These are phyloP conservation scores for Pica pica DNA, from an alignment of 2,113 vertebrate genomes.

Conservation along the genomic window DNA sequence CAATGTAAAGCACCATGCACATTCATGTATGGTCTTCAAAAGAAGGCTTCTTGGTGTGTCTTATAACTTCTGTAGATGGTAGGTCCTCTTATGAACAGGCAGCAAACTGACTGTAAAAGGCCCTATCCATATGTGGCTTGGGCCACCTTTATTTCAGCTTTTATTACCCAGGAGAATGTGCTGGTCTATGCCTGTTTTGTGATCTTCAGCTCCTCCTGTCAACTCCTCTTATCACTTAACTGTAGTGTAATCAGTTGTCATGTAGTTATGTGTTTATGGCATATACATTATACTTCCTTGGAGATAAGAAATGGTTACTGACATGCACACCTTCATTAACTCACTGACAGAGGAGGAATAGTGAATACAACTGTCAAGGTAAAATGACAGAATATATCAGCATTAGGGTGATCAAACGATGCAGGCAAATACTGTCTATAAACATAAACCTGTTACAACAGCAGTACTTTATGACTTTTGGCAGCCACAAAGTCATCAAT, in stretches of 20 bases:
- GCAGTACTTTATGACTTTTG: slow-evolving; percentile 18
- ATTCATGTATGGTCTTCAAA: not conserved
- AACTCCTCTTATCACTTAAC: not conserved
- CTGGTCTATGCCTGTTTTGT: not conserved
- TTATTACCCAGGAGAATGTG: not conserved
- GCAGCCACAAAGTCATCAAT: slow-evolving; percentile 46
- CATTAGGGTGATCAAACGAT: slow-evolving; percentile 3
- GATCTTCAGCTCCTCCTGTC: not conserved
- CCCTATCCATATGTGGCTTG: not conserved
- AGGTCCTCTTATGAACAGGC: not conserved
- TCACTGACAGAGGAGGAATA: not conserved
- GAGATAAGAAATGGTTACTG: slow-evolving; percentile 35
- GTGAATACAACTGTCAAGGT: not conserved
- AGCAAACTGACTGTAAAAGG: not conserved
- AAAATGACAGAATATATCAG: slow-evolving; percentile 39
- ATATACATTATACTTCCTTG: not conserved
- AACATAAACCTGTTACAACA: slow-evolving; percentile 52
- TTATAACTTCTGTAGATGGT: not conserved
- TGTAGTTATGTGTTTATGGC: not conserved
- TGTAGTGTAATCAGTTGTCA: slow-evolving; percentile 14
- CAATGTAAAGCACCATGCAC: not conserved
- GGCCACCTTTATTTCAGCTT: not conserved
- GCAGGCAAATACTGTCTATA: not conserved
- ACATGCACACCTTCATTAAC: slow-evolving; percentile 35
- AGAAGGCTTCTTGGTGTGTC: not conserved